Evolutionary conservation across 2,797 vertebrate species (phyloP), one percentile per base, ranked within the genome.

Genomic region (Diceros bicornis): DNA sequence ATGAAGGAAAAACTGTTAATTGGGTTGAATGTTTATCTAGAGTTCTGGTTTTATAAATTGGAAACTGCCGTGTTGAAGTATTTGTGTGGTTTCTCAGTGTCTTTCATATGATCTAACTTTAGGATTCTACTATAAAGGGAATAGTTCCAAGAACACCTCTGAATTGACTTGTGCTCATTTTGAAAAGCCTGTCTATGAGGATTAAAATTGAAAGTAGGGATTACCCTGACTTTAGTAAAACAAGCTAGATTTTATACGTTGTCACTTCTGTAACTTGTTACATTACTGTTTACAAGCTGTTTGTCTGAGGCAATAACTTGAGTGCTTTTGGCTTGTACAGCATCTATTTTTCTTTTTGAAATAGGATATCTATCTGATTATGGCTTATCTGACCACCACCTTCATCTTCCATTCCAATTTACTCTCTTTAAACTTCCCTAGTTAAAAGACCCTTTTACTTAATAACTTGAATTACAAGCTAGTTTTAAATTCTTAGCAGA

Each of bases 11-110:
- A 78, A 93, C n/a, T 96, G 47, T 72, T 96, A 95, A 89, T 64
- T 92, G 59, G 21, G 41, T 64, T 75, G 32, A 96, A 34, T 86
- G 41, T 96, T 90, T 37, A 92, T 74, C 37, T 78, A 84, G 64
- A 92, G 41, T 95, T 95, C 29, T 93, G 68, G 82, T 93, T 97
- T 96, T 96, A 75, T 95, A 96, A 89, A 29, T 74, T 94, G n/a
- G 82, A 77, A 89, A 88, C 32, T 57, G 41, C 23, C 29, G n/a
- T 50, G 87, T 89, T 92, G 79, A 83, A 79, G 14, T 94, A 81
- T 64, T 84, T 94, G 62, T 94, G 47, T 97, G 87, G 47, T 96
- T 96, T 92, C 52, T 37, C 16, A 86, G 32, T 92, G 20, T 96
- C 68, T 96, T 92, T 93, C 17, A 66, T 77, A 52, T 78, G 61